Base-by-base conservation (phyloP, 2,797 vertebrate species). In the Helicolenus hilgendorfi region DNA sequence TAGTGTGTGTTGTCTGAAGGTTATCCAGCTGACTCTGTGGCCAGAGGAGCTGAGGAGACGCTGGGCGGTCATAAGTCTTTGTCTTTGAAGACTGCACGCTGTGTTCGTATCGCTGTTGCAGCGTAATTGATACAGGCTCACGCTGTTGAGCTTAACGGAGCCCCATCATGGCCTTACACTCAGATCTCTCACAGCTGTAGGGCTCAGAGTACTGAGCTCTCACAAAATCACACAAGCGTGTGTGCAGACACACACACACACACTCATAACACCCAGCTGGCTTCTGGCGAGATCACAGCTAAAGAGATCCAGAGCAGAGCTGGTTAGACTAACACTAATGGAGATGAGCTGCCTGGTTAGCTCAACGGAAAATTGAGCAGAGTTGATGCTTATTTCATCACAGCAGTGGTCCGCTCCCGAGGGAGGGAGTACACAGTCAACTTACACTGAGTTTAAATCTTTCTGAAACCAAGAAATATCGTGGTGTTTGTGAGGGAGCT, bases 61-160 rank as follows among this genome's bases (percentile, higher is more conserved):
- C 88, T 83, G 87, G 88, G 89, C 83, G 91, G 92, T 94, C 91
- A 87, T 89, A 89, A 95, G 92, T 94, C 94, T 94, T 94, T 96
- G 95, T 94, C 94, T 96, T 94, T 95, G 92, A 95, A 92, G 94
- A 88, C 90, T 75, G 84, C 95, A 95, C 67, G 89, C 95, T 96
- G 94, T 89, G 95, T 89, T 94, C 73, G 68, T 93, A 96, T 96
- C 91, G 90, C 94, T 95, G 91, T 92, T 87, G 95, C 93, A 94
- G 95, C 87, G 92, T 96, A 96, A 97, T 95, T 95, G 96, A 96
- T 96, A 96, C 93, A 91, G 93, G 88, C 94, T 96, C 95, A 96
- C 63, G 92, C 95, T 96, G 96, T 94, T 94, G 95, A 96, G 93
- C 93, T 96, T 96, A 97, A 95, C 94, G 72, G 95, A 95, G 92